Conservation (phyloP, 2,888 invertebrate species). For the Deilephila porcellus region DNA sequence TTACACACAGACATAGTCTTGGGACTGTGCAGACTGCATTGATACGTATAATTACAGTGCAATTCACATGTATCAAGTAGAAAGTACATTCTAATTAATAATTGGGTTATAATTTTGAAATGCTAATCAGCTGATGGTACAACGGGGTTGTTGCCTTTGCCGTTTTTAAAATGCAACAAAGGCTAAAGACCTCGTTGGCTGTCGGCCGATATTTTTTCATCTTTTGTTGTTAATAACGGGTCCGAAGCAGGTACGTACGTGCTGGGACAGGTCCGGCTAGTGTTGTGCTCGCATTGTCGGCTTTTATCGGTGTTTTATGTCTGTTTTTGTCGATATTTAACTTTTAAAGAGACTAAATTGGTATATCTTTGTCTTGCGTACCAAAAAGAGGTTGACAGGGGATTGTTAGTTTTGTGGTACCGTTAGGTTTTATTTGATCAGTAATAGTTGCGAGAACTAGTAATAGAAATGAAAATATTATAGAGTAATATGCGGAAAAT, state of each 20-base stretch:
- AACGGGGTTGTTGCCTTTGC: conserved; percentile 27
- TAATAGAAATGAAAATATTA: too few species aligned
- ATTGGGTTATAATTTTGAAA: not conserved
- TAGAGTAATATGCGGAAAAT: too few species aligned
- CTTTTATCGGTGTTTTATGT: not conserved
- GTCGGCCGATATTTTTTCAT: conserved; percentile 19
- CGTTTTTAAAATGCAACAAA: conserved; percentile 26
- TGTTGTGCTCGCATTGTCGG: conserved; percentile 4
- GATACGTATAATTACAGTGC: not conserved
- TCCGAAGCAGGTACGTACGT: conserved; percentile 22
- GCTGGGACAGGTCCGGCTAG: conserved; percentile 25
- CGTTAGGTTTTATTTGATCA: too few species aligned
- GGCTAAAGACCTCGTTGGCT: conserved; percentile 20
- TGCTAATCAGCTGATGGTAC: conserved; percentile 29
- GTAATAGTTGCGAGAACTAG: too few species aligned
- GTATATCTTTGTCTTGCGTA: too few species aligned
- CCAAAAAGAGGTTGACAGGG: too few species aligned
- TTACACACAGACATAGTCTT: not conserved
- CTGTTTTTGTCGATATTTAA: conserved; percentile 20
- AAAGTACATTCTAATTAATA: conserved; percentile 11
- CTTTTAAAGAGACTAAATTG: not conserved
- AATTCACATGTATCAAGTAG: conserved; percentile 15
- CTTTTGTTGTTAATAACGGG: conserved; percentile 25
- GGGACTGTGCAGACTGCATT: not conserved
- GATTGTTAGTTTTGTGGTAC: too few species aligned